Evolutionary conservation across 1,140 invertebrate genomes (phyloP).

Genomic region (Helicorthomorpha holstii): DNA sequence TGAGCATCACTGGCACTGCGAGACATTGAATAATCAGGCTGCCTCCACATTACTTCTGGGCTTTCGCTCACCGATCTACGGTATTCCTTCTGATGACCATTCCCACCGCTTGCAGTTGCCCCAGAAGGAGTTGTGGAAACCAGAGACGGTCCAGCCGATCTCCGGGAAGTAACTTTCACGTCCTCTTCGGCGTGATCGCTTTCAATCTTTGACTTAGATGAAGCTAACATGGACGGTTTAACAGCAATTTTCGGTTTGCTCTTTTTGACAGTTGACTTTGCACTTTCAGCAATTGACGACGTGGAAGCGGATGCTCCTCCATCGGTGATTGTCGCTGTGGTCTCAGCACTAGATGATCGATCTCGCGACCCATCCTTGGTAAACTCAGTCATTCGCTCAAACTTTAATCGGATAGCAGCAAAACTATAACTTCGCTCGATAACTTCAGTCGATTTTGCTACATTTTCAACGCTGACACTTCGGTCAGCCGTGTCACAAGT

Average conservation of each 20-base stretch:
- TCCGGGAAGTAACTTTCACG: neutral
- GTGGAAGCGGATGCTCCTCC: no score
- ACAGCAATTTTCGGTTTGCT: neutral
- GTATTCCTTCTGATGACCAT: neutral
- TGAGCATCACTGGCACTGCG: neutral
- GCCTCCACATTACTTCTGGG: neutral
- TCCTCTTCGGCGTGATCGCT: neutral
- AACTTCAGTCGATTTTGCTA: neutral
- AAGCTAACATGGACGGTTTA: neutral
- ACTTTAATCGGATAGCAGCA: neutral
- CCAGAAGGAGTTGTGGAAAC: neutral
- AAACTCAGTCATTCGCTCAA: neutral
- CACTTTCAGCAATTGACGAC: neutral
- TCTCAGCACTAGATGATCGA: neutral
- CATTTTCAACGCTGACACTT: neutral
- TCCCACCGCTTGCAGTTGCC: no score
- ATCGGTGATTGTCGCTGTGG: no score
- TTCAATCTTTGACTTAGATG: no score
- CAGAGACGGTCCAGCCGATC: neutral
- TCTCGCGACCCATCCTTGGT: neutral
- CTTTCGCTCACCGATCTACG: conserved; percentile 2
- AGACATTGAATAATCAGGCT: neutral
- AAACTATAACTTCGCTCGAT: neutral
- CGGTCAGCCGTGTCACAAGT: neutral
- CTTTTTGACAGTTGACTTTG: neutral